Percentiles rank a stretch among this genome's conserved stretches.
Evolutionary conservation across 2,888 invertebrate species (phyloP).

Genomic region (Apamea monoglypha): DNA sequence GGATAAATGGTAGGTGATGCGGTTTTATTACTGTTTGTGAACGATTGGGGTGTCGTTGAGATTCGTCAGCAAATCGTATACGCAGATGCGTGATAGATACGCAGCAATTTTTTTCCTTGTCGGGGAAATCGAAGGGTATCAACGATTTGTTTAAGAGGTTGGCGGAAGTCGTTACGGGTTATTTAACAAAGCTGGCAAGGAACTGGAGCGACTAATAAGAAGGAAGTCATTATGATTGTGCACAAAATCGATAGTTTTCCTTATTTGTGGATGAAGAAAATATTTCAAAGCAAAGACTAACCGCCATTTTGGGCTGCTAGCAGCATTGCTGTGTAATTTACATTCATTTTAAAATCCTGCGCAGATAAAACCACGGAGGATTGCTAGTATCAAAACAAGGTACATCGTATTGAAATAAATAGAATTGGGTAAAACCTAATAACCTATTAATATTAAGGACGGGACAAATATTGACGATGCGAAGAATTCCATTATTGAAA

Average conservation of each 20-base stretch:
- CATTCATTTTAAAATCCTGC: background rate
- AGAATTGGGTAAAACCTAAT: background rate
- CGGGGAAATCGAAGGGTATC: slow-evolving; percentile 21
- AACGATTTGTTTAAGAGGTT: slow-evolving; percentile 29
- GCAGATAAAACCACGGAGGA: background rate
- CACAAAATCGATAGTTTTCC: background rate
- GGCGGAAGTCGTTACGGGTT: slow-evolving; percentile 10
- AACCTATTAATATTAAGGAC: background rate
- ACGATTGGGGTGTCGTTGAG: slow-evolving; percentile 59
- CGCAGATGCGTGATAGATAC: slow-evolving; percentile 54
- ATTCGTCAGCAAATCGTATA: slow-evolving; percentile 53
- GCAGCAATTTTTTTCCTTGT: slow-evolving; percentile 32
- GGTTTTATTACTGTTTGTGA: slow-evolving; percentile 75
- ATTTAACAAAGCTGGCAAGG: slow-evolving; percentile 15
- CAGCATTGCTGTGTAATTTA: background rate
- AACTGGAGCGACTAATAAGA: slow-evolving; percentile 11
- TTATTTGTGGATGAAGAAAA: background rate
- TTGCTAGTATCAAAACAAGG: background rate
- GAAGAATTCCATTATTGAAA: slow-evolving; percentile 13
- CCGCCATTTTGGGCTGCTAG: too few relatives aligned
- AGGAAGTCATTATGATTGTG: slow-evolving; percentile 19
- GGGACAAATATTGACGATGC: background rate
- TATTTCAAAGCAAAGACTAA: background rate
- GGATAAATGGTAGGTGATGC: slow-evolving; percentile 74
- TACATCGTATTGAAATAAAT: background rate